These are phyloP conservation scores for Perithous albicinctus DNA, from an alignment of 2,888 invertebrate species.

Conservation along the genomic window DNA sequence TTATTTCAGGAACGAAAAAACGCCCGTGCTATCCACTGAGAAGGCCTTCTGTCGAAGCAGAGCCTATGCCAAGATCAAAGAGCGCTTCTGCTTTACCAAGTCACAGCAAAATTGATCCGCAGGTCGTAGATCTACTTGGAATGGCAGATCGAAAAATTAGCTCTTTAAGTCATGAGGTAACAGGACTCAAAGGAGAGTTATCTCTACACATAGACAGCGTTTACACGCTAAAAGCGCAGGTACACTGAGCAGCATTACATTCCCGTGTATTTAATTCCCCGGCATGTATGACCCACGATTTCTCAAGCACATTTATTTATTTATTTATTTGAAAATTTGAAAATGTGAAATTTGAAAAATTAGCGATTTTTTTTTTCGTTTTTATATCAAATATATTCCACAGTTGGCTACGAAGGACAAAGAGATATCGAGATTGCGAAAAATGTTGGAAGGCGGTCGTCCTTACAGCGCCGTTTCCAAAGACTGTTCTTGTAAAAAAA, in stretches of 20 bases:
- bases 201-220: conserved; percentile 79
- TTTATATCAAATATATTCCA: conserved; percentile 46
- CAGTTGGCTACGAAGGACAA: conserved; percentile 85
- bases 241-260: conserved; percentile 69
- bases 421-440: conserved; percentile 90
- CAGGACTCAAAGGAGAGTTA: conserved; percentile 80
- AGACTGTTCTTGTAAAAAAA: conserved; percentile 88
- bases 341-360: too few relatives aligned
- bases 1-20: conserved; percentile 76
- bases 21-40: conserved; percentile 80
- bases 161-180: conserved; percentile 81
- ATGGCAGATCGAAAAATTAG: conserved; percentile 82
- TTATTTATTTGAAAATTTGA: too few relatives aligned
- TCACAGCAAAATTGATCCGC: conserved; percentile 77
- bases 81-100: conserved; percentile 73
- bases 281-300: neutral
- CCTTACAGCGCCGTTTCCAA: conserved; percentile 88
- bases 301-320: too few relatives aligned
- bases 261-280: neutral
- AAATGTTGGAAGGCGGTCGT: conserved; percentile 90
- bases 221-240: conserved; percentile 80
- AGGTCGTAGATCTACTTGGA: conserved; percentile 78
- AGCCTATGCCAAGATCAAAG: conserved; percentile 74
- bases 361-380: too few relatives aligned
- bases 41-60: conserved; percentile 78